Conservation (phyloP, 2,113 vertebrate genomes). For the Forbesichthys agassizii region DNA sequence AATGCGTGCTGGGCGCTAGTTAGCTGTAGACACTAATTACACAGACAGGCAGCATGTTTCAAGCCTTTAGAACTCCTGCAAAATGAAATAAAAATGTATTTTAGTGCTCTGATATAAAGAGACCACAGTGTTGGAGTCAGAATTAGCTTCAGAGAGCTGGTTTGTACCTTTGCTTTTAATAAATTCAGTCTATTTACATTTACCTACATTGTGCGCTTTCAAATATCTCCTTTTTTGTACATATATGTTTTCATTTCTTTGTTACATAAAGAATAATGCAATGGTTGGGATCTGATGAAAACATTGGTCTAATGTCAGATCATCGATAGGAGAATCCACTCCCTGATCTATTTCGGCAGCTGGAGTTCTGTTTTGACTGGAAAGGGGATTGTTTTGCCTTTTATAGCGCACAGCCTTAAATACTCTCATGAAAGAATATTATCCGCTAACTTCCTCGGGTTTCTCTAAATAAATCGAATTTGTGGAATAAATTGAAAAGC, state of each 20-base stretch:
- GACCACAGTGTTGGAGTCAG: constrained; percentile 21
- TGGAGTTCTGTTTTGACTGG: constrained; percentile 57
- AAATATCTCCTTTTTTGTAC: background rate
- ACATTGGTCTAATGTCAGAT: background rate
- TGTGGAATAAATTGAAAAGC: constrained; percentile 32
- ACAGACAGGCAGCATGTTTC: constrained; percentile 54
- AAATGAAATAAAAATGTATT: constrained; percentile 28
- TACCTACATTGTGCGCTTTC: background rate
- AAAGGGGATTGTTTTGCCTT: constrained; percentile 54
- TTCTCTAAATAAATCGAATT: constrained; percentile 49
- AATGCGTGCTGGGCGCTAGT: constrained; percentile 53
- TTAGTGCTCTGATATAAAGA: constrained; percentile 26
- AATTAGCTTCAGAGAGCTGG: background rate
- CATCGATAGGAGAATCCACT: constrained; percentile 17
- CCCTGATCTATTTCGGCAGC: constrained; percentile 48
- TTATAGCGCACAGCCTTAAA: constrained; percentile 42
- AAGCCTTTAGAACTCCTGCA: constrained; percentile 41
- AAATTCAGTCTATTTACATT: background rate
- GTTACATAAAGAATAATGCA: too few species aligned
- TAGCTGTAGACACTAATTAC: constrained; percentile 60
- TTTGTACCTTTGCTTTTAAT: background rate
- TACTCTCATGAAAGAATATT: constrained; percentile 55
- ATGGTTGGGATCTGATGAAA: background rate
- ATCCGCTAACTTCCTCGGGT: constrained; percentile 42
- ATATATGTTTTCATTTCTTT: background rate